Evolutionary conservation across 2,888 invertebrate genomes (phyloP).

Genomic region (Perithous albicinctus): DNA sequence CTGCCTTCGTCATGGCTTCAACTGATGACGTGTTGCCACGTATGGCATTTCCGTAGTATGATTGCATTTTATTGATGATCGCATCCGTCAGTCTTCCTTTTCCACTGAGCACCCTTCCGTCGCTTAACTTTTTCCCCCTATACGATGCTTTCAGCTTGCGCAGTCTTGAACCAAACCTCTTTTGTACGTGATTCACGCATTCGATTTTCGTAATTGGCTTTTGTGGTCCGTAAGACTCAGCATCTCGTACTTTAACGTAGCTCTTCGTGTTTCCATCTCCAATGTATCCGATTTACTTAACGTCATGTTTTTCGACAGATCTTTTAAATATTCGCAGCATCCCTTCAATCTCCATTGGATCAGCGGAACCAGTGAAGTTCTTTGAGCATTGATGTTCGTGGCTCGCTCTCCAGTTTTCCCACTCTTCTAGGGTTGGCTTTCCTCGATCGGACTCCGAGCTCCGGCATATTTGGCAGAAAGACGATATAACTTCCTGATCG

Average conservation of each 20-base stretch:
- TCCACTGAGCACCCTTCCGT: conserved; percentile 27
- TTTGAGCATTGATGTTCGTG: conserved; percentile 43
- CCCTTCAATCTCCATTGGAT: conserved; percentile 63
- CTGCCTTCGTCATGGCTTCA: conserved; percentile 25
- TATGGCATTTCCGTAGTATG: conserved; percentile 48
- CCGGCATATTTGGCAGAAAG: conserved; percentile 48
- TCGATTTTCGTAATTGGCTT: conserved; percentile 29
- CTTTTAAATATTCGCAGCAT: conserved; percentile 54
- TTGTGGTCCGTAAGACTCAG: conserved; percentile 24
- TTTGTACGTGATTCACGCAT: conserved; percentile 54
- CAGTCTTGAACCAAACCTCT: conserved; percentile 46
- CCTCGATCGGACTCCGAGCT: conserved; percentile 27
- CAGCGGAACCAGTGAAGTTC: conserved; percentile 53
- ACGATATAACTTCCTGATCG: conserved; percentile 40
- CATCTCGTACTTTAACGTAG: conserved; percentile 32
- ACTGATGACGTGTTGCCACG: conserved; percentile 35
- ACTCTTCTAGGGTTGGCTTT: conserved; percentile 31
- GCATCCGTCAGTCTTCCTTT: conserved; percentile 38
- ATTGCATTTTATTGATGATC: conserved; percentile 48
- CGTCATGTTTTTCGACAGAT: conserved; percentile 43
- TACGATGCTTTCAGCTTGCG: conserved; percentile 22
- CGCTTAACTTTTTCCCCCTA: conserved; percentile 22
- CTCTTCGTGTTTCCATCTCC: conserved; percentile 57
- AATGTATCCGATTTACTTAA: conserved; percentile 46
- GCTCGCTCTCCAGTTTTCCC: conserved; percentile 26